Base-by-base conservation (phyloP, 2,113 vertebrate species). In the Salvelinus sp. region DNA sequence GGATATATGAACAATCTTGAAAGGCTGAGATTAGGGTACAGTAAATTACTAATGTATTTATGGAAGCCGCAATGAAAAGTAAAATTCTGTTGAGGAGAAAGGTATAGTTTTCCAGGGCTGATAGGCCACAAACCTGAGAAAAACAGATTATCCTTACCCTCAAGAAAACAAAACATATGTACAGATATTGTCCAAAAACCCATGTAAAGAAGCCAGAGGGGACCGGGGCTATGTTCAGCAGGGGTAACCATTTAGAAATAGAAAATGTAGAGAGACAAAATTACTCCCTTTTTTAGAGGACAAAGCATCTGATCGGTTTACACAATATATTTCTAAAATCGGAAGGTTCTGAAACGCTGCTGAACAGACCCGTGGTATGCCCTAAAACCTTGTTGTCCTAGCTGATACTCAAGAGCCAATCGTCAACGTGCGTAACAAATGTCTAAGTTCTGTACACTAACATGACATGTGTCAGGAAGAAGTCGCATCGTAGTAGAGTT, bases 91-190 rank as follows among this genome's bases (percentile, higher is more conserved):
- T 86, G 76, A 66, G 70, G 86, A 87, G 80, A 86, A 82, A 79
- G 77, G 87, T 83, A 79, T 75, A 77, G 83, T 75, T 91, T 89
- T 79, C 82, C 86, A 91, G 86, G 85, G 74, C 73, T 80, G 76
- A 88, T 66, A 62, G 86, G 79, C 79, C 76, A 85, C 75, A 89
- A 88, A 89, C 89, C 90, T 91, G 90, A 93, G 90, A 84, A 90
- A 90, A 81, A 44, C 69, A 38, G 27, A 60, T 70, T n/a, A 88
- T 75, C 87, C 71, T 79, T 69, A 87, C 25, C 86, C 81, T 85
- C 73, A 83, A 89, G 81, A 85, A 88, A 85, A 63, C 18, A 63
- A 38, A 81, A 82, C 14, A 65, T 2, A 74, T 13, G 69, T 33
- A 62, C 67, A 69, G 18, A 67, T 64, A 14, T 63, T 68, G 18